Conservation (phyloP, 2,888 invertebrate species). For the Amorpha juglandis region DNA sequence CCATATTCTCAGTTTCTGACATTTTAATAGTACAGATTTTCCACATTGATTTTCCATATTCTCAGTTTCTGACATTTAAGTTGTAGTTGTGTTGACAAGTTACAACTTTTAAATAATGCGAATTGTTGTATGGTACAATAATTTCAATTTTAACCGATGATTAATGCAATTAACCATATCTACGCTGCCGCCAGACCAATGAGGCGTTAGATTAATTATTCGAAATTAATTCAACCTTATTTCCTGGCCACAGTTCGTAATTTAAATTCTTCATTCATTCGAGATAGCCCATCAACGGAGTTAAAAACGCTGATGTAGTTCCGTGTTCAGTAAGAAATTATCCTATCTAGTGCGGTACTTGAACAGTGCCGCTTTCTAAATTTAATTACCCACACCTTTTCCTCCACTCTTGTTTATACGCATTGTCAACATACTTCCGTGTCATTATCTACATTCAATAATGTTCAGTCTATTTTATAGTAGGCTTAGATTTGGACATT, state of each 20-base stretch:
- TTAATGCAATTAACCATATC: too few relatives aligned
- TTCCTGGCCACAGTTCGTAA: neutral
- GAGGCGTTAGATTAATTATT: too few relatives aligned
- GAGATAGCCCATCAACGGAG: neutral
- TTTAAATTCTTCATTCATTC: neutral
- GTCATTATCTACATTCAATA: conserved; percentile 63
- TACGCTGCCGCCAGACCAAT: too few relatives aligned
- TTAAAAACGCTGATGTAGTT: conserved; percentile 8
- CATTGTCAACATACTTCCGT: conserved; percentile 72
- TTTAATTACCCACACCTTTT: conserved; percentile 69
- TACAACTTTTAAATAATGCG: too few relatives aligned
- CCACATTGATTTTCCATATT: too few relatives aligned
- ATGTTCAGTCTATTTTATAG: conserved; percentile 32
- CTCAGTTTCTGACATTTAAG: too few relatives aligned
- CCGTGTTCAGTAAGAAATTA: conserved; percentile 57
- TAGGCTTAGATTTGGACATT: too few relatives aligned
- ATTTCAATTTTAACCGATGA: too few relatives aligned
- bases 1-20: too few relatives aligned
- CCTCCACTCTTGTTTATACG: conserved; percentile 62
- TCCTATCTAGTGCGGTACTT: conserved; percentile 61
- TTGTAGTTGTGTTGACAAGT: too few relatives aligned
- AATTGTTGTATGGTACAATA: too few relatives aligned
- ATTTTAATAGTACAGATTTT: too few relatives aligned
- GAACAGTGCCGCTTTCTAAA: conserved; percentile 71
- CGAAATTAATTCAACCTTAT: neutral